Conservation (phyloP, 2,888 invertebrate genomes). For the Morpho achilles region DNA sequence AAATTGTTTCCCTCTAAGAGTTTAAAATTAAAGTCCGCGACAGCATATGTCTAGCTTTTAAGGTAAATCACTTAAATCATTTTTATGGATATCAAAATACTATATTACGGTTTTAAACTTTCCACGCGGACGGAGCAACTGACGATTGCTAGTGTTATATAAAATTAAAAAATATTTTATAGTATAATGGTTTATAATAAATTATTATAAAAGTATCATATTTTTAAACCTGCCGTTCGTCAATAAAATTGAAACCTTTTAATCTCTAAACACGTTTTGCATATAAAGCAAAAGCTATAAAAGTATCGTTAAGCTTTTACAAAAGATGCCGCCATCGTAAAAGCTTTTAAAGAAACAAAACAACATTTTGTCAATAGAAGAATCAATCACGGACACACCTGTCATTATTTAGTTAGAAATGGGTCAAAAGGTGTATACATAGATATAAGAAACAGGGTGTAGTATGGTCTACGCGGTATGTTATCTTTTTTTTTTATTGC, state of each 20-base stretch:
- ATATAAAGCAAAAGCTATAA: slow-evolving; percentile 7
- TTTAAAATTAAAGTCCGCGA: too few relatives aligned
- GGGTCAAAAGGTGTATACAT: slow-evolving; percentile 1
- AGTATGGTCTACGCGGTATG: slow-evolving; percentile 1
- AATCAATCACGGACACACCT: slow-evolving; percentile 11
- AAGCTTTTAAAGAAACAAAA: slow-evolving; percentile 11
- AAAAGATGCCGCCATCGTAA: slow-evolving; percentile 7
- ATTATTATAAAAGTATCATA: slow-evolving; percentile 1
- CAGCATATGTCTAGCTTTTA: too few relatives aligned
- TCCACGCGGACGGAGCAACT: too few relatives aligned
- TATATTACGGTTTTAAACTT: too few relatives aligned
- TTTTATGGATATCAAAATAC: too few relatives aligned
- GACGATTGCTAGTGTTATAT: too few relatives aligned
- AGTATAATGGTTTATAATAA: too few relatives aligned
- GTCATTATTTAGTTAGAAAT: slow-evolving; percentile 8
- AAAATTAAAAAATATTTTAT: too few relatives aligned
- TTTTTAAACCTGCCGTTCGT: neutral
- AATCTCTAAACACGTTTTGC: neutral
- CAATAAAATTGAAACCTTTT: neutral
- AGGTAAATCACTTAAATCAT: too few relatives aligned
- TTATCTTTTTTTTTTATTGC: neutral
- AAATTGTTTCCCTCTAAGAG: too few relatives aligned
- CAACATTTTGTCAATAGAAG: neutral
- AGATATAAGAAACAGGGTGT: neutral
- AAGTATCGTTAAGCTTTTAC: slow-evolving; percentile 5